Evolutionary conservation across 2,888 invertebrate genomes (phyloP), one percentile per base, ranked within the genome.

Genomic region (Oligia fasciuncula): DNA sequence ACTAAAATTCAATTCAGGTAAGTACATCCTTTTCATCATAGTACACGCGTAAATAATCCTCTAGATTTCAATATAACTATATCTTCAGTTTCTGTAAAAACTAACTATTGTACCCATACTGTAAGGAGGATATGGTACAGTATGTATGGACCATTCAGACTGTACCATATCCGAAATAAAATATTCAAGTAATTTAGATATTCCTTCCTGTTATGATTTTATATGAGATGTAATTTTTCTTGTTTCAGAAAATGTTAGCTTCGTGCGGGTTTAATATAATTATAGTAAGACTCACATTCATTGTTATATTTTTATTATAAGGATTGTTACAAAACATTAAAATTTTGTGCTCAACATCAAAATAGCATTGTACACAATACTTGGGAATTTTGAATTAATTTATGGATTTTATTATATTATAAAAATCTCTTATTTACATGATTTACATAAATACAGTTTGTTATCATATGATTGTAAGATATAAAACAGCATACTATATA

Each of bases 1-100:
- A 98, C 94, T 98, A 95, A 93, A 84, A 73, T 40, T 68, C n/a
- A 35, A 60, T 68, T 66, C 76, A 83, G 89, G 85, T 40, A 40
- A 4, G 4, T 83, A 87, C 17, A 46, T 40, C 17, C 14, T 62
- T 14, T 62, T 19, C 62, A 43, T 71, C 4, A 4, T 63, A 23
- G 4, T 35, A 51, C 14, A 54, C 54, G 5, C 29, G 13, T 46
- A 5, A 67, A 49, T 43, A 40, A 51, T 62, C n/a, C 43, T 19
- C 19, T 66, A 43, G 2, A 51, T 65, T 63, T 35, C 17, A 79
- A 49, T 1, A 40, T 70, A n/a, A 19, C 0, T 51, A 46, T n/a
- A 40, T 8, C 14, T 57, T 57, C 1, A 54, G n/a, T 35, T 46
- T 46, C 4, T 8, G 40, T 66, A 14, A 54, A 29, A 54, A 73